Evolutionary conservation across 2,113 vertebrate species (phyloP).

Genomic region (Corythoichthys haematopterus): DNA sequence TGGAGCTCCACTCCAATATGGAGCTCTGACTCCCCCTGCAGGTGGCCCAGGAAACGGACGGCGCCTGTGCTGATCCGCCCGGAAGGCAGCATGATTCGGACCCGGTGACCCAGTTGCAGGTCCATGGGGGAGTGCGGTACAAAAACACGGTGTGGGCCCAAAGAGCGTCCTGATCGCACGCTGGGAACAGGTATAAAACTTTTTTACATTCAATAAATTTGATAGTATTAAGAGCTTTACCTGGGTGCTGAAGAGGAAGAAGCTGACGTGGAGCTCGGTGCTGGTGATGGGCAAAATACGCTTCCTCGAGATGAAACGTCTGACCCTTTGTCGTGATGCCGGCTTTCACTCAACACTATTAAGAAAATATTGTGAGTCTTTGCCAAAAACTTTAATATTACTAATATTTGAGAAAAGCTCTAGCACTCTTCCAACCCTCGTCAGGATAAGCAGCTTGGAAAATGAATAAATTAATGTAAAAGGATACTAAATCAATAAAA

Average conservation of each 20-base stretch:
- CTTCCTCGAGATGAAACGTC: constrained; percentile 38
- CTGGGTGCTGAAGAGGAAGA: constrained; percentile 49
- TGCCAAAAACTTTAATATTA: too few relatives aligned
- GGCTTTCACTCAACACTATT: constrained; percentile 23
- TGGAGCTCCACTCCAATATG: constrained; percentile 73
- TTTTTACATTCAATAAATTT: too few relatives aligned
- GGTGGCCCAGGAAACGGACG: constrained; percentile 64
- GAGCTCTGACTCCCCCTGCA: constrained; percentile 65
- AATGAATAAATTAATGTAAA: too few relatives aligned
- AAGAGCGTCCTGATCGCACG: constrained; percentile 37
- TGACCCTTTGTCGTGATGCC: constrained; percentile 20
- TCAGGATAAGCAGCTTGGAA: too few relatives aligned
- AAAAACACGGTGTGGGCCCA: constrained; percentile 59
- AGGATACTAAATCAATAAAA: too few relatives aligned
- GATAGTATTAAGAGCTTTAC: constrained; percentile 12
- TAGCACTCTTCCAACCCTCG: too few relatives aligned
- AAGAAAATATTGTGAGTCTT: constrained; percentile 3
- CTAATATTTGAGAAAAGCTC: too few relatives aligned
- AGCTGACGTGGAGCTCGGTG: constrained; percentile 39
- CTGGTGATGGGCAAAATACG: constrained; percentile 29
- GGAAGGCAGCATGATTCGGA: constrained; percentile 69
- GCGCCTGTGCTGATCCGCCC: constrained; percentile 70
- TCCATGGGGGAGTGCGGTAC: constrained; percentile 73
- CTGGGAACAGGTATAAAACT: constrained; percentile 21
- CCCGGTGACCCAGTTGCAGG: constrained; percentile 69